These are phyloP conservation scores for Abscondita cerata DNA, from an alignment of 2,888 invertebrate genomes.

Conservation along the genomic window DNA sequence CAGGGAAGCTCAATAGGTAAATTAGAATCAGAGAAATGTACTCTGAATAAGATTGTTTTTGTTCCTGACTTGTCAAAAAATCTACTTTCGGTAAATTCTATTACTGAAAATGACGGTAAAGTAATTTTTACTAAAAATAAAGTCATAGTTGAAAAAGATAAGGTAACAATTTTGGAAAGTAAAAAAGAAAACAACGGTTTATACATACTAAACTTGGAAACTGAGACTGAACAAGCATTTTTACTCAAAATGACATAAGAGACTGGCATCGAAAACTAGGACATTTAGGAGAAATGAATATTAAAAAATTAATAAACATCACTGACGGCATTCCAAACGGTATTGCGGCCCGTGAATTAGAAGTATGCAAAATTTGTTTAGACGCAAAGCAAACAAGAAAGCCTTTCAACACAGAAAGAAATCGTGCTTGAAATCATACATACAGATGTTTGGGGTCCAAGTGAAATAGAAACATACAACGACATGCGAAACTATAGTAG, in stretches of 20 bases:
- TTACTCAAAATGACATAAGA: background rate
- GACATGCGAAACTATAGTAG: conserved; percentile 10
- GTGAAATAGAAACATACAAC: conserved; percentile 5
- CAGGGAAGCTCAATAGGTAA: too few species aligned
- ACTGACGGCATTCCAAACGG: background rate
- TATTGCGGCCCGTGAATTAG: background rate
- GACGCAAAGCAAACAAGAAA: too few species aligned
- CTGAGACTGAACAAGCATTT: background rate
- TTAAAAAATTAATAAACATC: background rate
- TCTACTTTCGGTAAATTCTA: background rate
- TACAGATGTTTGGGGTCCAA: conserved; percentile 18
- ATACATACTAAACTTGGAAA: background rate
- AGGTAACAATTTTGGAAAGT: background rate
- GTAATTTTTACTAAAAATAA: too few species aligned
- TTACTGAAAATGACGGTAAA: background rate
- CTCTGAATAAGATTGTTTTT: background rate
- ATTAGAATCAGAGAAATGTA: background rate
- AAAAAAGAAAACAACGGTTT: background rate
- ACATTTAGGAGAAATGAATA: too few species aligned
- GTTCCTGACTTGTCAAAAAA: background rate
- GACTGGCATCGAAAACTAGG: too few species aligned
- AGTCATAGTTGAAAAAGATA: too few species aligned
- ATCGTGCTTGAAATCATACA: conserved; percentile 9
- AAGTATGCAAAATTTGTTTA: background rate
- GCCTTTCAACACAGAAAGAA: too few species aligned